These are phyloP conservation scores for Chloropsis cyanopogon DNA, from an alignment of 2,113 vertebrate genomes.

Conservation along the genomic window DNA sequence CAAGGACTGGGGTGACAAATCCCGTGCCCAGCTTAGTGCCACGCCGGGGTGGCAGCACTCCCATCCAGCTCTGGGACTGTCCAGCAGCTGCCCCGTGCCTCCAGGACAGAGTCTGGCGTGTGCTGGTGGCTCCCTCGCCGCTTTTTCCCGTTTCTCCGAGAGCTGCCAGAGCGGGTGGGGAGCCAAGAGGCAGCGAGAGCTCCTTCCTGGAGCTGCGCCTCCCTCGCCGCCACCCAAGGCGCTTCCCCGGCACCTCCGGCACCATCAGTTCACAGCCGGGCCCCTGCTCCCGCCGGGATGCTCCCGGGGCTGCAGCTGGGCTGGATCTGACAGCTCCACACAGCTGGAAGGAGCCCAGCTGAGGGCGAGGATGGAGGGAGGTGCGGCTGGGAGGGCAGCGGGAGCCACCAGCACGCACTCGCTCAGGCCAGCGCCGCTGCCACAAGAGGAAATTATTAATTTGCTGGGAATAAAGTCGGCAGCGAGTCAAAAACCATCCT, in stretches of 20 bases:
- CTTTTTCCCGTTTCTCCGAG: not conserved
- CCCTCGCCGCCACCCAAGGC: not conserved
- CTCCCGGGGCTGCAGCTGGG: not conserved
- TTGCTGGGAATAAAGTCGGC: conserved; percentile 38
- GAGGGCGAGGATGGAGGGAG: not conserved
- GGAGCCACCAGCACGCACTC: not conserved
- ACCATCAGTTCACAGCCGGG: not conserved
- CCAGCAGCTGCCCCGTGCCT: not conserved
- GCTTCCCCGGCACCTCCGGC: not conserved
- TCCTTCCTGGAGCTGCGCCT: not conserved
- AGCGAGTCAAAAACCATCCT: not conserved
- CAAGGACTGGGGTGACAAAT: not conserved
- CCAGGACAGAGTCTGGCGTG: not conserved
- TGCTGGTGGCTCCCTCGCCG: not conserved
- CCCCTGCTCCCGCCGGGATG: not conserved
- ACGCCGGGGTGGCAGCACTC: not conserved
- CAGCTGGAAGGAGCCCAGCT: conserved; percentile 43
- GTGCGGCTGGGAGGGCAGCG: fast-evolving
- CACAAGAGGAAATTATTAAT: conserved; percentile 51
- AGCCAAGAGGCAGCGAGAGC: not conserved
- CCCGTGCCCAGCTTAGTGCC: fast-evolving
- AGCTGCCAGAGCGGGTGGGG: not conserved
- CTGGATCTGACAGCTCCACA: not conserved
- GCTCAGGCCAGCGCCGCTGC: not conserved
- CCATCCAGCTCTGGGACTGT: fast-evolving